Evolutionary conservation across 2,113 vertebrate species (phyloP).

Genomic region (Chaenocephalus aceratus): DNA sequence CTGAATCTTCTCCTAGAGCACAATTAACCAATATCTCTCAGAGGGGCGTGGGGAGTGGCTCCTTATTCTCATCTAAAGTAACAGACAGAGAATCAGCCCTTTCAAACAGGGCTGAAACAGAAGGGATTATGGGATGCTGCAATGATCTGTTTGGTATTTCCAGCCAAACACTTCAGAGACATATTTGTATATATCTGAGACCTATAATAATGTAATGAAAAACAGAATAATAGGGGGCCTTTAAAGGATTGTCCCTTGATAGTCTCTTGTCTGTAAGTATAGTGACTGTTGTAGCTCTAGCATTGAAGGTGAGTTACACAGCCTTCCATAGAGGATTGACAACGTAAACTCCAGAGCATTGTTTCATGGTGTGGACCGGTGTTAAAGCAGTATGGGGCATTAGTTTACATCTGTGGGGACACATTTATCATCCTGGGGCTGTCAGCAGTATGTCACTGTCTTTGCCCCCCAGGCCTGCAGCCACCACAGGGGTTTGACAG

Average conservation of each 20-base stretch:
- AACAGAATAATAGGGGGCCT: no score
- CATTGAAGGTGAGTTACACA: constrained; percentile 24
- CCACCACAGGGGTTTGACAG: constrained; percentile 48
- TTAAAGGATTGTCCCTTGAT: not conserved
- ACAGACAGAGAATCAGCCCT: no score
- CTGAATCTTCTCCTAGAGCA: no score
- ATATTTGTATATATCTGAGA: no score
- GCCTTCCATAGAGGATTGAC: constrained; percentile 9
- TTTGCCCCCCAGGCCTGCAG: constrained; percentile 32
- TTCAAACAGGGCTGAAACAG: no score
- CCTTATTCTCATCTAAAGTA: no score
- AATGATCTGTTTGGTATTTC: no score
- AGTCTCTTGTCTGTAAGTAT: not conserved
- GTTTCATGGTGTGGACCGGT: constrained; percentile 15
- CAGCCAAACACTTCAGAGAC: no score
- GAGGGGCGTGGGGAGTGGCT: no score
- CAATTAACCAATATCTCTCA: no score
- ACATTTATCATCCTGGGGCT: constrained; percentile 52
- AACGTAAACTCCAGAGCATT: constrained; percentile 29
- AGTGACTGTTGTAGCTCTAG: not conserved
- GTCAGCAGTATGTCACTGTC: constrained; percentile 57
- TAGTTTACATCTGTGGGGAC: constrained; percentile 49
- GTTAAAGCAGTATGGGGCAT: constrained; percentile 16
- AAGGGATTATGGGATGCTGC: no score
- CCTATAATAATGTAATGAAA: no score